These are phyloP conservation scores for Ochropleura leucogaster DNA, from an alignment of 2,888 invertebrate genomes.

Conservation along the genomic window DNA sequence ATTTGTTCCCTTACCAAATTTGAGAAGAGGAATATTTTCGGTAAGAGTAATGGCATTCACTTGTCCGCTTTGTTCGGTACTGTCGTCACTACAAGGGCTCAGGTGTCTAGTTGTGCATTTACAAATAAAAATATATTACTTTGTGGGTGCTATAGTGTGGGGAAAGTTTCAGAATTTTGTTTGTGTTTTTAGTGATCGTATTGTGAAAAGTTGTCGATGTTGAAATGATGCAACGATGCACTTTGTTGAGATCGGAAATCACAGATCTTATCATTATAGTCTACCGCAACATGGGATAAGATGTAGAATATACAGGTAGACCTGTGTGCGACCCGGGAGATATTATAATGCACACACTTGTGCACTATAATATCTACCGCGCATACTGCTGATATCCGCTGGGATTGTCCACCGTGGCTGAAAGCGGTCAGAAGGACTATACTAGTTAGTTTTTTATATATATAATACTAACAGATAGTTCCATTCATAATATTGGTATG, in stretches of 20 bases:
- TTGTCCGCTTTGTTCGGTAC: constrained; percentile 64
- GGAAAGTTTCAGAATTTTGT: constrained; percentile 18
- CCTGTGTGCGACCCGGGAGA: too few species aligned
- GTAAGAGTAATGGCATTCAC: constrained; percentile 74
- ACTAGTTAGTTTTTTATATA: too few species aligned
- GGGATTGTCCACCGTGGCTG: too few species aligned
- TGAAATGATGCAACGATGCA: neutral
- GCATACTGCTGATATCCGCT: too few species aligned
- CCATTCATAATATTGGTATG: too few species aligned
- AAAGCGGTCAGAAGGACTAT: too few species aligned
- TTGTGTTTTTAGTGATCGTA: neutral
- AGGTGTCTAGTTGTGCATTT: constrained; percentile 68
- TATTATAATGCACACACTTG: too few species aligned
- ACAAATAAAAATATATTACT: constrained; percentile 48
- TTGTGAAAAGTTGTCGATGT: neutral
- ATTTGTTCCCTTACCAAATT: constrained; percentile 84
- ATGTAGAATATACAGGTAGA: too few species aligned
- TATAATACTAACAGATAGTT: too few species aligned
- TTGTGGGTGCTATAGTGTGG: constrained; percentile 11
- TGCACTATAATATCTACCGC: too few species aligned
- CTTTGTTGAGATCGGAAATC: neutral
- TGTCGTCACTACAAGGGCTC: constrained; percentile 63
- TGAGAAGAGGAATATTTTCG: constrained; percentile 82
- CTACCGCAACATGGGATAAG: too few species aligned
- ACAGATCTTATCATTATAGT: too few species aligned